These are phyloP conservation scores for Pempheris klunzingeri DNA, from an alignment of 2,797 vertebrate species.

Conservation along the genomic window DNA sequence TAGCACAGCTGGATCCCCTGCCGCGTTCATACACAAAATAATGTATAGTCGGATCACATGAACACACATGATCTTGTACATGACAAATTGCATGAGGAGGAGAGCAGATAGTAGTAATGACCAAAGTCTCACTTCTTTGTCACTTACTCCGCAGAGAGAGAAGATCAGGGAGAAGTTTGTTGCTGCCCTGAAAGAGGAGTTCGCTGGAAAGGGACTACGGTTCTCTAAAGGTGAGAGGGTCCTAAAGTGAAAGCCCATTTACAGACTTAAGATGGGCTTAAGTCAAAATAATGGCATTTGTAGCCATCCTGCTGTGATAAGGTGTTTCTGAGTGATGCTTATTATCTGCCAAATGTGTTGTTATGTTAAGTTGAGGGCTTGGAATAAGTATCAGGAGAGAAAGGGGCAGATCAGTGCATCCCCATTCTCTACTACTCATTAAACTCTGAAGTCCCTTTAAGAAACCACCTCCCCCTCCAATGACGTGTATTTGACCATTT, in stretches of 20 bases:
- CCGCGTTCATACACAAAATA: neutral
- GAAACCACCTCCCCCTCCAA: neutral
- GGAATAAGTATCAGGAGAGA: neutral
- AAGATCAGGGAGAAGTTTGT: slow-evolving; percentile 98
- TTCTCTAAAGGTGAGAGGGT: slow-evolving; percentile 91
- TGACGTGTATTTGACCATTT: neutral
- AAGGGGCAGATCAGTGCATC: neutral
- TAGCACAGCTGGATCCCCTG: neutral
- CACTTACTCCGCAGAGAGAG: slow-evolving; percentile 87
- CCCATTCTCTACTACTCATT: neutral
- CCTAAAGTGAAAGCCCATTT: neutral
- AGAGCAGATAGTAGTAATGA: neutral
- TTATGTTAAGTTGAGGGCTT: neutral
- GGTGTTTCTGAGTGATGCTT: neutral
- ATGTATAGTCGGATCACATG: neutral
- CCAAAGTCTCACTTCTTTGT: slow-evolving; percentile 2
- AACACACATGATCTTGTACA: neutral
- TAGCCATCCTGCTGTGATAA: neutral
- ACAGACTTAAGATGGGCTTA: neutral
- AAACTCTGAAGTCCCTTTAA: neutral
- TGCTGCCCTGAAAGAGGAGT: slow-evolving; percentile 93
- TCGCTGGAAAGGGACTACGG: slow-evolving; percentile 95
- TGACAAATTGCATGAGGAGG: neutral
- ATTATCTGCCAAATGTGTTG: neutral
- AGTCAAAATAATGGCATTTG: neutral